Conservation (phyloP, 2,797 vertebrate species). For the Gallirallus australis region DNA sequence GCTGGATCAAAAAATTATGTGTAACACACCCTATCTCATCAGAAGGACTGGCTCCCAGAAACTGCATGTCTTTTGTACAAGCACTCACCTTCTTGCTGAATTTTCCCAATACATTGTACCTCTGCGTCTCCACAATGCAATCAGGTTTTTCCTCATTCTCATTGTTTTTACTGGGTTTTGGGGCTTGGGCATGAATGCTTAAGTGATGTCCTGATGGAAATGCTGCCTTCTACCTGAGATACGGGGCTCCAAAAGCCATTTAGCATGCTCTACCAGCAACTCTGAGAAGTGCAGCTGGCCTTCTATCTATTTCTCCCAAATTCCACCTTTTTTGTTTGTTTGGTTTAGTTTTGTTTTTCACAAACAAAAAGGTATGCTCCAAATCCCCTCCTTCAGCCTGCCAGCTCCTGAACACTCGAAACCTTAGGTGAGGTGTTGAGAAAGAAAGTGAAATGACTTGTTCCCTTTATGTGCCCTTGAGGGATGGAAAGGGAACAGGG, state of each 20-base stretch:
- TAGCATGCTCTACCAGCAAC: not conserved
- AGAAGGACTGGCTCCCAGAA: not conserved
- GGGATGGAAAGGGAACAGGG: not conserved
- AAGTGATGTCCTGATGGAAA: not conserved
- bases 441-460: not conserved
- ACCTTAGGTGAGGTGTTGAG: constrained; percentile 51
- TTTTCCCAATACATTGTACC: not conserved
- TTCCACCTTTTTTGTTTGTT: not conserved
- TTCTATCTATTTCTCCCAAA: constrained; percentile 14
- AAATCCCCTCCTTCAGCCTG: not conserved
- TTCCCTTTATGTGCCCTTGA: not conserved
- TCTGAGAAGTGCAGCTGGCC: not conserved
- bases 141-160: not conserved
- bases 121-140: not conserved
- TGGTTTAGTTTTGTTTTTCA: not conserved
- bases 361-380: not conserved
- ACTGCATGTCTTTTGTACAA: not conserved
- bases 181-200: not conserved
- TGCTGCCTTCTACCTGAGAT: not conserved
- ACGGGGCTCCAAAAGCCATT: not conserved
- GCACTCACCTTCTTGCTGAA: not conserved
- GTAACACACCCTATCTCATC: not conserved
- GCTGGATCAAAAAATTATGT: not conserved
- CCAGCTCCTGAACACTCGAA: constrained; percentile 45
- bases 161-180: not conserved